phyloP scores from a whole-genome alignment of 2,888 invertebrate genomes.

The Idaea biselata region DNA sequence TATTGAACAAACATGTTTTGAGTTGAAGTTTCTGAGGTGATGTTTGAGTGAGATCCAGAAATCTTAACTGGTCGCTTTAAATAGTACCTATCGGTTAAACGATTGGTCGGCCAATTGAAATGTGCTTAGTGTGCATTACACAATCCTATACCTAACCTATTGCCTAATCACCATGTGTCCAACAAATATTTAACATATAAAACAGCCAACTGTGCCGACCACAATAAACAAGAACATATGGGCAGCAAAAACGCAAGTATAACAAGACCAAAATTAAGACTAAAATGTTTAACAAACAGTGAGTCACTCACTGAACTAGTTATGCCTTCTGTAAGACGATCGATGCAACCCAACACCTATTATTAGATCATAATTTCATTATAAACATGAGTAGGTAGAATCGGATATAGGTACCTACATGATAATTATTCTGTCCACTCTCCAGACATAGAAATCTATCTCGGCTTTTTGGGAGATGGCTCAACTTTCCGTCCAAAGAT shows the following conservation, averaged over 20 bases:
- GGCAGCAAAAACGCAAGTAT: background rate
- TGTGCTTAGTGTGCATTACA: background rate
- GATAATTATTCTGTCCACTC: no score
- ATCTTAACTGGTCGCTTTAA: no score
- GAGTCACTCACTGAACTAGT: background rate
- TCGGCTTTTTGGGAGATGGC: no score
- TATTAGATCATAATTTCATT: background rate
- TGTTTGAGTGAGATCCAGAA: no score
- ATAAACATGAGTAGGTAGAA: background rate
- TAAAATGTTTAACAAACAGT: background rate
- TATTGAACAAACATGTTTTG: no score
- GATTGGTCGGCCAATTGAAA: no score
- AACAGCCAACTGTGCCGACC: background rate
- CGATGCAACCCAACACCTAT: background rate
- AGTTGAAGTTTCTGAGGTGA: no score
- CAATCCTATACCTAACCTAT: background rate
- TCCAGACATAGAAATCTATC: no score
- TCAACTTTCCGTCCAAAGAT: no score
- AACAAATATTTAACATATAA: background rate
- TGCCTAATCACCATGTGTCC: background rate
- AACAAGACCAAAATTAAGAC: background rate
- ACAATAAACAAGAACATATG: constrained; percentile 1
- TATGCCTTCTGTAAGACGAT: background rate
- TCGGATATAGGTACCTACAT: no score
- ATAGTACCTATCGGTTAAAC: no score